Base-by-base conservation (phyloP, 2,888 invertebrate genomes). In the Ormia ochracea region DNA sequence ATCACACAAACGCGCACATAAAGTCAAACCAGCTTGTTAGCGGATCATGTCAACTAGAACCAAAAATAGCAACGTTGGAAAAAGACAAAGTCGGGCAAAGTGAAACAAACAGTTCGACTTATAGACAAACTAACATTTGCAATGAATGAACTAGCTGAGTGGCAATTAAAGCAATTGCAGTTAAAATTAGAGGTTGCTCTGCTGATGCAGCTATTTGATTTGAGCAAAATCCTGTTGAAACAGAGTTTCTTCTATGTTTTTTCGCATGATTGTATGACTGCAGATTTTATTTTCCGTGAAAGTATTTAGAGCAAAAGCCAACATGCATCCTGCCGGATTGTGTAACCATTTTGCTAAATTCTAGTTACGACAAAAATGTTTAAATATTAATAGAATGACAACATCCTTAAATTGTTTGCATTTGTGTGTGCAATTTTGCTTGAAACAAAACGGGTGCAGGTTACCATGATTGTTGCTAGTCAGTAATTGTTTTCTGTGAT, bases 161-260 rank as follows among this genome's bases (percentile, higher is more conserved):
- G 63, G 63, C 80, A 68, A 77, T 77, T 80, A 77, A 68, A 80
- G 68, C 77, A 54, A 77, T 77, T 80, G 72, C 76, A 72, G 77
- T 56, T 77, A 56, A 80, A 77, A 73, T 66, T 76, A 80, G 77
- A 76, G 72, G 56, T 77, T 77, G 38, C 54, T 50, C 73, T 72
- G 72, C 48, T 68, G 66, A 63, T 50, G 23, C n/a, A 21, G 38
- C 26, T 63, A 33, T 58, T 69, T 54, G 45, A 19, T 56, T 56
- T 73, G 45, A 48, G 45, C 17, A 63, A 63, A 43, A 56, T 36
- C 4, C 21, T 14, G 50, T 7, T 50, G 2, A 43, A 19, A 26
- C 48, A 4, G 10, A 26, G 56, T 26, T 23, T 66, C 50, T 52
- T 43, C 6, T 17, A 33, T 68, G 23, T 31, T 14, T 43, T 58